A percentile compares a stretch with the other conserved stretches of the same genome.
Conservation (phyloP, 1,140 invertebrate genomes). For the Apocrypta bakeri region DNA sequence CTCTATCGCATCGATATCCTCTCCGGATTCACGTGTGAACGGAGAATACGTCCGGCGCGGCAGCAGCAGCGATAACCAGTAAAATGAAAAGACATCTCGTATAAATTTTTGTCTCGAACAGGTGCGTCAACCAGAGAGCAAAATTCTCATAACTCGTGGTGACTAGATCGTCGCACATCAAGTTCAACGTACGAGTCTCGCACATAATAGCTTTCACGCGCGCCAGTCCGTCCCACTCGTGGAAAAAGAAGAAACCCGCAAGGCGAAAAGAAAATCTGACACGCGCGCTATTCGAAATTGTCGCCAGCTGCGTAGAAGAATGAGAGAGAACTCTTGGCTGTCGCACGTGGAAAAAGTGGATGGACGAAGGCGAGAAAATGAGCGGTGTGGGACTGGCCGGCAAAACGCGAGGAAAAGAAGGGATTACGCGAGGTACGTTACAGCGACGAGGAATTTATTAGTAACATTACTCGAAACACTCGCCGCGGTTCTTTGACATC, state of each 20-base stretch:
- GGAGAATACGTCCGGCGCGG: no score
- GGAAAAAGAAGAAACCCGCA: constrained; percentile 44
- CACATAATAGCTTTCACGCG: constrained; percentile 52
- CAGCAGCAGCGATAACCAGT: no score
- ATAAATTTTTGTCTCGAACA: no score
- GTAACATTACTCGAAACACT: background rate
- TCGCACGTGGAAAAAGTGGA: constrained; percentile 23
- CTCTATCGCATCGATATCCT: no score
- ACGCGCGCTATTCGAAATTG: constrained; percentile 26
- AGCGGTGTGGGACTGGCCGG: background rate
- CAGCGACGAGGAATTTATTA: constrained; percentile 22
- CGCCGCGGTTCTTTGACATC: background rate
- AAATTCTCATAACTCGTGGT: background rate
- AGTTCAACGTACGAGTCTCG: constrained; percentile 63
- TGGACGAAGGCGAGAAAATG: constrained; percentile 32
- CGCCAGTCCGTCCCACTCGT: constrained; percentile 52
- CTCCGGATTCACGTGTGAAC: no score
- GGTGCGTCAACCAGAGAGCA: no score
- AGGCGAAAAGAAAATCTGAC: constrained; percentile 15
- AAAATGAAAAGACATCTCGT: no score
- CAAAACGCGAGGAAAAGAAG: constrained; percentile 15
- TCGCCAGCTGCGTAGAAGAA: constrained; percentile 1
- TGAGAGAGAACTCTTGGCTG: constrained; percentile 6
- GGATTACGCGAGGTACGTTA: background rate
- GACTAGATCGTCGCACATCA: background rate